Evolutionary conservation across 2,797 vertebrate species (phyloP).

Genomic region (Thaleichthys pacificus): DNA sequence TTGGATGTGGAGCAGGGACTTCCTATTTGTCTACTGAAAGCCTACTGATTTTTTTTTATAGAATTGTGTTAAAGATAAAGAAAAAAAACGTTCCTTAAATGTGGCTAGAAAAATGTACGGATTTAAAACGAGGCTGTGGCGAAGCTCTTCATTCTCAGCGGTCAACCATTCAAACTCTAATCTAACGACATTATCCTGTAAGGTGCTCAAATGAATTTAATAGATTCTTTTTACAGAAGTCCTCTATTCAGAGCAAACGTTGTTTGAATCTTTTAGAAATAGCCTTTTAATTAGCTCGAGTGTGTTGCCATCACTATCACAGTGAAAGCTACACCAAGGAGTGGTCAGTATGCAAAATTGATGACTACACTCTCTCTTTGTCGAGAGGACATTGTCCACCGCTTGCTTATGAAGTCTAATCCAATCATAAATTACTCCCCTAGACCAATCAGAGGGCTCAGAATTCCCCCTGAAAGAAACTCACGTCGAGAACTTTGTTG

Average conservation of each 20-base stretch:
- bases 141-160: not conserved
- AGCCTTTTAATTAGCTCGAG: conserved; percentile 81
- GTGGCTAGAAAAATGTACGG: not conserved
- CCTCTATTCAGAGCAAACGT: conserved; percentile 76
- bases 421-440: conserved; percentile 84
- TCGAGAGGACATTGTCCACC: conserved; percentile 73
- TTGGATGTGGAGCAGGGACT: not conserved
- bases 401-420: conserved; percentile 82
- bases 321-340: conserved; percentile 68
- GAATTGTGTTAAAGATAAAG: not conserved
- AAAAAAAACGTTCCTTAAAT: not conserved
- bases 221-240: conserved; percentile 75
- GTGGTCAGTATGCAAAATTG: conserved; percentile 79
- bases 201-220: conserved; percentile 81
- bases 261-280: conserved; percentile 81
- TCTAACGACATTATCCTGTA: conserved; percentile 22
- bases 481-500: conserved; percentile 82
- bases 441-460: conserved; percentile 80
- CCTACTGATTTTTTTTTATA: not conserved
- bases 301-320: conserved; percentile 63
- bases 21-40: not conserved
- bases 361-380: conserved; percentile 76
- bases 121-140: too few species aligned
- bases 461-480: conserved; percentile 76
- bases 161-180: not conserved